Conservation (phyloP, 2,888 invertebrate genomes). For the Rhopalosiphum nymphaeae region DNA sequence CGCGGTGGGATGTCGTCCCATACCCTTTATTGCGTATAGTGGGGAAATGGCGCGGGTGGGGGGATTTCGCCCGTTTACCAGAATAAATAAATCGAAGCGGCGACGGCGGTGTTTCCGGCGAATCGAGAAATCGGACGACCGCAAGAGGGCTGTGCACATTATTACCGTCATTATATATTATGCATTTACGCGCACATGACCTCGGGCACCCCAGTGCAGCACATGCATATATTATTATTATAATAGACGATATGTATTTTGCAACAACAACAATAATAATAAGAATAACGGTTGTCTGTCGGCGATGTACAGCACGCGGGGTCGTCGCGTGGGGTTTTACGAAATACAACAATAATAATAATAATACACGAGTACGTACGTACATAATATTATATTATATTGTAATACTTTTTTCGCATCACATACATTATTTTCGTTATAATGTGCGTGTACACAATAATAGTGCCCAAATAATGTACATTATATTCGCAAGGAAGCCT, state of each 20-base stretch:
- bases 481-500: neutral
- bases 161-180: neutral
- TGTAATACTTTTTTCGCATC: neutral
- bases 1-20: neutral
- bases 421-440: neutral
- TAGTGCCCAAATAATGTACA: neutral
- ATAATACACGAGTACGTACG: neutral
- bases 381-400: neutral
- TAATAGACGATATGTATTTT: neutral
- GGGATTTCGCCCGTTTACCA: neutral
- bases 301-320: neutral
- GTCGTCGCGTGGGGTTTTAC: neutral
- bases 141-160: neutral
- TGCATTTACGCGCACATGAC: neutral
- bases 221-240: neutral
- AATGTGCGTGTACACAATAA: neutral
- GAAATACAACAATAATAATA: neutral
- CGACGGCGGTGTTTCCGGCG: neutral
- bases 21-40: neutral
- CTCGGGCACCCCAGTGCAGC: neutral
- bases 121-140: conserved; percentile 13
- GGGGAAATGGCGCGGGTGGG: neutral
- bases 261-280: neutral
- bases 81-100: neutral
- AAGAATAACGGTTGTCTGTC: neutral